A percentile compares a stretch with the other conserved stretches of the same genome.
Evolutionary conservation across 1,140 invertebrate genomes (phyloP).

Genomic region (Pteromalus puparum): DNA sequence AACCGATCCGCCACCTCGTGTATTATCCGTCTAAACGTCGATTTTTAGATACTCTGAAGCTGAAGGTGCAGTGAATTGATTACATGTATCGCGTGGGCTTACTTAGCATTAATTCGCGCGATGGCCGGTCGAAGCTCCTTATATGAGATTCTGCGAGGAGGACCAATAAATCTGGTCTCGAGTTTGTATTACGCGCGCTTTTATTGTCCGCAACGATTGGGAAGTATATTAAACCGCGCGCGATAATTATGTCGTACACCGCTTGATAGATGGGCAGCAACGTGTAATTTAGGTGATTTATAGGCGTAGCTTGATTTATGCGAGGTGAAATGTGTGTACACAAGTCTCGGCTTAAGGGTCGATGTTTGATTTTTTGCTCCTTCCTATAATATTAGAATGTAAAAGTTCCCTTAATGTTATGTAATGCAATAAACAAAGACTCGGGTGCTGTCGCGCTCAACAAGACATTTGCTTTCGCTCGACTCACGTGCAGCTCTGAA

Average conservation of each 20-base stretch:
- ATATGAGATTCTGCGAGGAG: background rate
- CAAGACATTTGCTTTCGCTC: too few relatives aligned
- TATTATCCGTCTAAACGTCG: too few relatives aligned
- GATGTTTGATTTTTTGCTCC: too few relatives aligned
- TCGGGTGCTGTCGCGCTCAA: too few relatives aligned
- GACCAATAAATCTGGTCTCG: background rate
- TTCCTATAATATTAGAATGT: too few relatives aligned
- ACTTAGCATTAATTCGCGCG: background rate
- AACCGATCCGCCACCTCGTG: too few relatives aligned
- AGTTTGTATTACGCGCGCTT: background rate
- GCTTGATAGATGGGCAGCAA: background rate
- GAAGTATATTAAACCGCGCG: background rate
- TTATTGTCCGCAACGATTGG: background rate
- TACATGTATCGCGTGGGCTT: too few relatives aligned
- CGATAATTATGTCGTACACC: background rate
- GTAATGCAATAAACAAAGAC: too few relatives aligned
- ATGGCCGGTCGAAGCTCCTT: background rate
- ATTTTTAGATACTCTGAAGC: too few relatives aligned
- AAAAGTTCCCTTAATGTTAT: too few relatives aligned
- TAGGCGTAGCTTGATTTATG: background rate
- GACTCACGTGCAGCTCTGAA: too few relatives aligned
- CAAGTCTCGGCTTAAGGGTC: background rate
- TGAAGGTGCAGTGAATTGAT: too few relatives aligned
- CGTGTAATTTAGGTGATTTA: background rate
- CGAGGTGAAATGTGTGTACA: background rate